Evolutionary conservation across 1,140 invertebrate species (phyloP), one percentile per base, ranked within the genome.

Genomic region (Drosophila tropicalis): DNA sequence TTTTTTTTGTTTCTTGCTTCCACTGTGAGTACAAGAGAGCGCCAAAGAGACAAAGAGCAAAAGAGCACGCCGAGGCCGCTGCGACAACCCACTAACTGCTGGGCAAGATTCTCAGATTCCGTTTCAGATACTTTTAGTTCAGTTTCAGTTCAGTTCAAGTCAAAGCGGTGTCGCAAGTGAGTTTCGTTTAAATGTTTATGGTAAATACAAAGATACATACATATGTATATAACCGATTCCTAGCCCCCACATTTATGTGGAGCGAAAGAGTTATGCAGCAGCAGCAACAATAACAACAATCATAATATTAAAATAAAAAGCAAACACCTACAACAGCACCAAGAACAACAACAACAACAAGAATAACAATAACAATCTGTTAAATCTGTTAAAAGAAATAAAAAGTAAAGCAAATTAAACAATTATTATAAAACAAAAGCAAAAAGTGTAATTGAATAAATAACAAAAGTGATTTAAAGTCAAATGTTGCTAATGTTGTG

Each of bases 161-260:
- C 79, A 89, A 76, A 87, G 79, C 84, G 76, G 76, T 83, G 82
- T 85, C 82, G 85, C 81, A 80, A 72, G 83, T 87, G 83, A 87
- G 83, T 87, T 87, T 76, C 89, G 84, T 89, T 87, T 83, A 87
- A 87, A 86, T 83, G 83, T 78, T 79, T 79, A 81, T 83, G 63
- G 44, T 51, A 51, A 51, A 51, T 51, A 51, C 44, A 51, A 51
- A 58, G 17, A 64, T 51, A 66, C 57, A 51, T 29, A n/a, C n/a
- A n/a, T n/a, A n/a, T n/a, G n/a, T n/a, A 70, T 55, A 54, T 22
- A 57, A 19, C 9, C 17, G 22, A 22, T 51, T 51, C 17, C 9
- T 51, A 51, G 44, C 17, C 44, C 44, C 17, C 36, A 13, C 40
- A 63, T 58, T 51, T 29, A 39, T 61, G 47, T 40, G 13, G 56